Evolutionary conservation across 1,140 invertebrate species (phyloP), one percentile per base, ranked within the genome.

Genomic region (Cyphomyrmex costatus): DNA sequence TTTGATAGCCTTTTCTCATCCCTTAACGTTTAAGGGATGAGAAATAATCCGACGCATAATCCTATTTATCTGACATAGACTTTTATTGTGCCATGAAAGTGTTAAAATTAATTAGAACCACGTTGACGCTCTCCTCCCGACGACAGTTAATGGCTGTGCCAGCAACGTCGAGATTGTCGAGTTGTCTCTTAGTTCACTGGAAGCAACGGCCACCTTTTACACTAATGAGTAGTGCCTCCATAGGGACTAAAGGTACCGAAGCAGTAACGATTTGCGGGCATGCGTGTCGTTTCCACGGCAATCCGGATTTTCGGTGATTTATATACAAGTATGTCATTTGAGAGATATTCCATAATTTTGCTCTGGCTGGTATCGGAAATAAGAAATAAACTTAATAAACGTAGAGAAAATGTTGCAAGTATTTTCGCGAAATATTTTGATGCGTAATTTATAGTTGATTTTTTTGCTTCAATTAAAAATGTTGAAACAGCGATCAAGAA

Each of bases 101-200:
- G 88, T 74, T 89, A 76, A 89, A 88, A 90, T 89, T 88, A 90
- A 90, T 90, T 88, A 90, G 66, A 89, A 83, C 60, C 46, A 8
- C 33, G 61, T 24, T 68, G 24, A 85, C 49, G 27, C 63, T 63
- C 42, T 36, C 19, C 27, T 65, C 70, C 33, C 56, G 46, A 49
- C 65, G 49, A 83, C 58, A 21, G 42, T 88, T 86, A 89, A 90
- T 86, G 84, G 68, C 65, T 76, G 70, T 77, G 77, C 61, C 58
- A 33, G 60, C 60, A 19, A 42, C 46, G 49, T 21, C 66, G 58
- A 16, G 82, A 78, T 66, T 76, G 71, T 66, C 61, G 73, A 36
- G 76, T 88, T 51, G 21, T 56, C 71, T 87, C 27, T 84, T 77
- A 42, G 46, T 66, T 83, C 19, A 27, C 27, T 10, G 51, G 12